phyloP scores from a whole-genome alignment of 2,113 vertebrate genomes.

The Acinonyx jubatus region DNA sequence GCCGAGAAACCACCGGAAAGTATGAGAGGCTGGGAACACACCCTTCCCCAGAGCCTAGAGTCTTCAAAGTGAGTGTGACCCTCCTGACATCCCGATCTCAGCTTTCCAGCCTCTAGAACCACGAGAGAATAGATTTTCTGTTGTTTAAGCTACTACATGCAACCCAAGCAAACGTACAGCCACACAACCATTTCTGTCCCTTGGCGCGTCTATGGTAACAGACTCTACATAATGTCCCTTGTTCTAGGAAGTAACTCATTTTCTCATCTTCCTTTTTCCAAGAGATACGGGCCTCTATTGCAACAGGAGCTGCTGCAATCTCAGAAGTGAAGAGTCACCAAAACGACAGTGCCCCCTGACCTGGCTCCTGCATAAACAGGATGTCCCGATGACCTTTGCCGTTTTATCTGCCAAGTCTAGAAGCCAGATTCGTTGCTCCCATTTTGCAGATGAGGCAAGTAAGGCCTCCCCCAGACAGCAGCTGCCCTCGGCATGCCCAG shows the following conservation, averaged over 20 bases:
- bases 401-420: neutral
- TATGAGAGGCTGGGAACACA: neutral
- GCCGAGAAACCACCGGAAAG: neutral
- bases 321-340: neutral
- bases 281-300: neutral
- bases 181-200: rapidly evolving
- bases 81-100: neutral
- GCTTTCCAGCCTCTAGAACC: neutral
- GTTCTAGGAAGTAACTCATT: neutral
- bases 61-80: neutral
- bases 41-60: neutral
- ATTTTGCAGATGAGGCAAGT: neutral
- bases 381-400: neutral
- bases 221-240: neutral
- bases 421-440: neutral
- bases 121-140: rapidly evolving
- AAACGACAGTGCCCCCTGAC: neutral
- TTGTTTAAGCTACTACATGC: rapidly evolving
- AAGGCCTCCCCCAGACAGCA: rapidly evolving
- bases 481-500: rapidly evolving
- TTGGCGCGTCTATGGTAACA: neutral
- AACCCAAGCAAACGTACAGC: neutral
- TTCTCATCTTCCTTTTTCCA: neutral
- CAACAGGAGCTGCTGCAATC: too few species aligned
- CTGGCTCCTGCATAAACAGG: neutral